Conservation (phyloP, 2,797 vertebrate genomes). For the Oreortyx pictus region DNA sequence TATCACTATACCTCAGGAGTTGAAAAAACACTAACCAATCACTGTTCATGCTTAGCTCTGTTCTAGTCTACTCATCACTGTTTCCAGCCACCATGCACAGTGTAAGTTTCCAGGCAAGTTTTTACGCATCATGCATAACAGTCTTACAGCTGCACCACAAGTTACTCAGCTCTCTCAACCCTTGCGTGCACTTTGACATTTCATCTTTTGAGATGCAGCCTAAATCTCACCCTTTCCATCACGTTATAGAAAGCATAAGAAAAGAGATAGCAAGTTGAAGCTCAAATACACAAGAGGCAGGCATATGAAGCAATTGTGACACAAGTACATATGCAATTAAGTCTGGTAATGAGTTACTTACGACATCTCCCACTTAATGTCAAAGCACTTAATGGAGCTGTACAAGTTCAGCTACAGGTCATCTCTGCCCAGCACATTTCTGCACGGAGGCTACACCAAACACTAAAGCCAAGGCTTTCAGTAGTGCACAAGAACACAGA, state of each 20-base stretch:
- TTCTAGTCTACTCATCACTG: neutral
- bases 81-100: accelerated
- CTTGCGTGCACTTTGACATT: neutral
- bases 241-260: neutral
- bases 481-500: neutral
- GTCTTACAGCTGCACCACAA: constrained; percentile 10
- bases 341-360: constrained; percentile 14
- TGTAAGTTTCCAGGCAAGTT: neutral
- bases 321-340: neutral
- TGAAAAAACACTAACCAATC: neutral
- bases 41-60: neutral
- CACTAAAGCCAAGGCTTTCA: accelerated
- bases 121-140: neutral
- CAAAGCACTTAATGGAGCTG: neutral
- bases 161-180: neutral
- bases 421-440: neutral
- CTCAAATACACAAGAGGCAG: neutral
- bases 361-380: neutral
- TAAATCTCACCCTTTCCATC: neutral
- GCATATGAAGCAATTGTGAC: neutral
- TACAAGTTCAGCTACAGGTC: constrained; percentile 22
- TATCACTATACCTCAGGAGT: neutral
- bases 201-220: neutral
- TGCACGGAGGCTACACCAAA: neutral
- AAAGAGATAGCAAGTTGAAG: neutral